These are phyloP conservation scores for Coelopa pilipes DNA, from an alignment of 2,888 invertebrate species.

Conservation along the genomic window DNA sequence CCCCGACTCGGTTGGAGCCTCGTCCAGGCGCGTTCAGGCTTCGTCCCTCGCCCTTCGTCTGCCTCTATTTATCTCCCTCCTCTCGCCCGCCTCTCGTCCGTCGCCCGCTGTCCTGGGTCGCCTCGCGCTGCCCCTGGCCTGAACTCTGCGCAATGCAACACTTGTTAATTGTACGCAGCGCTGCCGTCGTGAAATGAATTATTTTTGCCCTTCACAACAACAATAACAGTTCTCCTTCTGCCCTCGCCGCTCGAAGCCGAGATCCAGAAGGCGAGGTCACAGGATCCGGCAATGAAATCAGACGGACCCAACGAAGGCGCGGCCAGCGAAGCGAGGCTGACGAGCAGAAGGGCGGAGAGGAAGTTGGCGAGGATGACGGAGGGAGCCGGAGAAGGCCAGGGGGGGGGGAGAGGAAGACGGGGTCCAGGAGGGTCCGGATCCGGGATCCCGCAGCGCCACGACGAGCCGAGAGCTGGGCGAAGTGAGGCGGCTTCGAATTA, in stretches of 20 bases:
- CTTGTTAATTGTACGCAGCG: conserved; percentile 10
- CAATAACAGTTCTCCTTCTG: not conserved
- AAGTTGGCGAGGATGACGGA: too few species aligned
- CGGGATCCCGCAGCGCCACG: not conserved
- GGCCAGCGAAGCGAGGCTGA: too few species aligned
- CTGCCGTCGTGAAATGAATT: not conserved
- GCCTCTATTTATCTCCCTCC: not conserved
- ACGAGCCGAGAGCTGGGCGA: not conserved
- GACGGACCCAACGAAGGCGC: too few species aligned
- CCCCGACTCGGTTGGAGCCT: too few species aligned
- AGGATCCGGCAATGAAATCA: not conserved
- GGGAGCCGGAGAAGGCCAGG: too few species aligned
- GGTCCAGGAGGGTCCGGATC: too few species aligned
- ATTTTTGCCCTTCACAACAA: conserved; percentile 16
- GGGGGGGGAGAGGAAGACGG: too few species aligned
- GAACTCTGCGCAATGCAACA: conserved; percentile 10
- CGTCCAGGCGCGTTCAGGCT: too few species aligned
- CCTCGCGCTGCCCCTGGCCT: too few species aligned
- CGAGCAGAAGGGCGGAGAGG: too few species aligned
- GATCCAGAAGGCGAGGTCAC: too few species aligned
- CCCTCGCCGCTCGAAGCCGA: too few species aligned
- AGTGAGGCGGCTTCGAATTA: conserved; percentile 23
- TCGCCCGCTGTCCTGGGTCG: not conserved
- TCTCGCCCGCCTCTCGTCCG: not conserved
- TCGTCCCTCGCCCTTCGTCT: not conserved